Evolutionary conservation across 2,113 vertebrate species (phyloP).

Genomic region (Dryoscopus gambensis): DNA sequence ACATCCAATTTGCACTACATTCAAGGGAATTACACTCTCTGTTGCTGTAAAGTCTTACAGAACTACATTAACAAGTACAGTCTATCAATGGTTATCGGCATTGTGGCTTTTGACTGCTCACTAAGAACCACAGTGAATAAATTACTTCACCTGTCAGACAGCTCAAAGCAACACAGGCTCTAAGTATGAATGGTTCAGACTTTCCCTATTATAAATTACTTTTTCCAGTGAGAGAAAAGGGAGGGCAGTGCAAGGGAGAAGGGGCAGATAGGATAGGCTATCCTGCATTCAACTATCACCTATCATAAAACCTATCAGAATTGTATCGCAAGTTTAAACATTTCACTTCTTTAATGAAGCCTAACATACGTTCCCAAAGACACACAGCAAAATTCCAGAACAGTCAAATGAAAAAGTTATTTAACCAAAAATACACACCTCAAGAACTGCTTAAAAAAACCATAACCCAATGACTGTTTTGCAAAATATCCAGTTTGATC

Average conservation of each 20-base stretch:
- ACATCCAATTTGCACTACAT: conserved; percentile 30
- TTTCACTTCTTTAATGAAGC: background rate
- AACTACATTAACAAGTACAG: conserved; percentile 47
- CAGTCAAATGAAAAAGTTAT: background rate
- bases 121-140: conserved; percentile 44
- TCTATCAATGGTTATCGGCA: conserved; percentile 49
- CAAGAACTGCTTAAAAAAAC: conserved; percentile 7
- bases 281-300: background rate
- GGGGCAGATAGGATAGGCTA: background rate
- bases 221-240: background rate
- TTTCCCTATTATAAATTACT: background rate
- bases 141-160: conserved; percentile 51
- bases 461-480: background rate
- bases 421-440: background rate
- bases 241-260: background rate
- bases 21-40: conserved; percentile 11
- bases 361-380: background rate
- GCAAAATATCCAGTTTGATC: background rate
- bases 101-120: conserved; percentile 54
- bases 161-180: conserved; percentile 38
- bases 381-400: background rate
- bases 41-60: conserved; percentile 1
- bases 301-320: background rate
- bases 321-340: background rate
- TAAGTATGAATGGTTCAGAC: conserved; percentile 1